Evolutionary conservation across 2,888 invertebrate species (phyloP).

Genomic region (Amphiduros pacificus): DNA sequence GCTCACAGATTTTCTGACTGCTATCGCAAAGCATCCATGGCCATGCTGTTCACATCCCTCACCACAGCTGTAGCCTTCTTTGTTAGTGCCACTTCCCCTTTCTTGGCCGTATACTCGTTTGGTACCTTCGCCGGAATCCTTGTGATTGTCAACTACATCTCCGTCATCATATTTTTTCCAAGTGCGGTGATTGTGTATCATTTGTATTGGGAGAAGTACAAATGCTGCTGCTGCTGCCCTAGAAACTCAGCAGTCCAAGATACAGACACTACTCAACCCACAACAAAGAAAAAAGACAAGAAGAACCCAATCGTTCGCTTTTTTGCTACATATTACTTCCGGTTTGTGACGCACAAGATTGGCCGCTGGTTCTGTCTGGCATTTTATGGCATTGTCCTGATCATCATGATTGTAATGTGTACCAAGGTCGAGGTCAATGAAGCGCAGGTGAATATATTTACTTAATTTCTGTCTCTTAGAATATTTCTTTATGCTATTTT

Average conservation of each 20-base stretch:
- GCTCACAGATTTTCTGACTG: constrained; percentile 45
- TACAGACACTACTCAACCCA: not conserved
- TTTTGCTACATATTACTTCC: constrained; percentile 37
- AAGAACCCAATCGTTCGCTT: constrained; percentile 22
- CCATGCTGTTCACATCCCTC: constrained; percentile 51
- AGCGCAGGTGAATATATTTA: constrained; percentile 37
- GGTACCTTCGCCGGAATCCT: constrained; percentile 48
- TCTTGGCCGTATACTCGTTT: constrained; percentile 45
- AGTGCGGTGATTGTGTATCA: constrained; percentile 39
- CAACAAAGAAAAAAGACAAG: not conserved
- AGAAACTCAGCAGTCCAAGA: not conserved
- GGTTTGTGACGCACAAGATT: constrained; percentile 37
- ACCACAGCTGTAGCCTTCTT: constrained; percentile 52
- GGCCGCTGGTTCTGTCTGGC: constrained; percentile 36
- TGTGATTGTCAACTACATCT: constrained; percentile 51
- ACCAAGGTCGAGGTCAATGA: constrained; percentile 41
- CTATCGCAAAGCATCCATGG: constrained; percentile 45
- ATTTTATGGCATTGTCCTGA: constrained; percentile 29
- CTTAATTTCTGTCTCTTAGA: no score
- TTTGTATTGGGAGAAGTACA: constrained; percentile 29
- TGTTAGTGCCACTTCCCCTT: constrained; percentile 46
- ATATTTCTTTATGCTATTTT: no score
- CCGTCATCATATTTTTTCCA: constrained; percentile 52
- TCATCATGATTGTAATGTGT: constrained; percentile 39
- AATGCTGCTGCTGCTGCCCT: constrained; percentile 28